A percentile compares a stretch with the other conserved stretches of the same genome.
Evolutionary conservation across 2,888 invertebrate species (phyloP).

Genomic region (Lithophane socia): DNA sequence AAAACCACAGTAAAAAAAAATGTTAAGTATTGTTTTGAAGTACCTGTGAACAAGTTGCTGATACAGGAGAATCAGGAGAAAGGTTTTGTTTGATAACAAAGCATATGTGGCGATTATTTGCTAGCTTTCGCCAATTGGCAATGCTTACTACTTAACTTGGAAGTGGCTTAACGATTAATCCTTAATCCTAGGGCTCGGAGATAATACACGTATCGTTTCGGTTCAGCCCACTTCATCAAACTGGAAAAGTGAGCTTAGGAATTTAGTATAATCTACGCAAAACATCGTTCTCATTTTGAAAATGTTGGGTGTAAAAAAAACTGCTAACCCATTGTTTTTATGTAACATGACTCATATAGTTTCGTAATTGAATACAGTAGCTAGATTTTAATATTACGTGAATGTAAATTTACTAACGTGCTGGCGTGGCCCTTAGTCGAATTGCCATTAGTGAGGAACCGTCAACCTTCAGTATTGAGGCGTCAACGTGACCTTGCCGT

Average conservation of each 20-base stretch:
- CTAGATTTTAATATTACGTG: slow-evolving; percentile 38
- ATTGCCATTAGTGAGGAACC: slow-evolving; percentile 56
- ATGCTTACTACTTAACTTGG: slow-evolving; percentile 1
- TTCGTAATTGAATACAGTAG: slow-evolving; percentile 34
- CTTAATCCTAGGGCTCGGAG: not conserved
- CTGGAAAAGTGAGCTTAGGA: not conserved
- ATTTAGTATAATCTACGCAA: slow-evolving; percentile 8
- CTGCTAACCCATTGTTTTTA: slow-evolving; percentile 16
- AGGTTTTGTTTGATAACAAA: slow-evolving; percentile 1
- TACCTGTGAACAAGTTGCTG: not conserved
- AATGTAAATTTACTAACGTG: slow-evolving; percentile 50
- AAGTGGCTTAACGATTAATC: not conserved
- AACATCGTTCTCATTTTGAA: not conserved
- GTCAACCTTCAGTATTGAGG: slow-evolving; percentile 55
- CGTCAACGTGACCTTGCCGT: slow-evolving; percentile 70
- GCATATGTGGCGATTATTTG: slow-evolving; percentile 3
- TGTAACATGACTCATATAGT: slow-evolving; percentile 42
- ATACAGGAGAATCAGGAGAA: not conserved
- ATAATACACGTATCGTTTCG: not conserved
- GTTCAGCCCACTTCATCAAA: not conserved
- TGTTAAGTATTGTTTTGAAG: not conserved
- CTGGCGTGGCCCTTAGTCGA: slow-evolving; percentile 45
- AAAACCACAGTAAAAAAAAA: slow-evolving; percentile 21
- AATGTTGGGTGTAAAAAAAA: too few species aligned
- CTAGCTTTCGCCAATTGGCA: not conserved